phyloP scores from a whole-genome alignment of 2,797 vertebrate species.

The Vipera latastei region DNA sequence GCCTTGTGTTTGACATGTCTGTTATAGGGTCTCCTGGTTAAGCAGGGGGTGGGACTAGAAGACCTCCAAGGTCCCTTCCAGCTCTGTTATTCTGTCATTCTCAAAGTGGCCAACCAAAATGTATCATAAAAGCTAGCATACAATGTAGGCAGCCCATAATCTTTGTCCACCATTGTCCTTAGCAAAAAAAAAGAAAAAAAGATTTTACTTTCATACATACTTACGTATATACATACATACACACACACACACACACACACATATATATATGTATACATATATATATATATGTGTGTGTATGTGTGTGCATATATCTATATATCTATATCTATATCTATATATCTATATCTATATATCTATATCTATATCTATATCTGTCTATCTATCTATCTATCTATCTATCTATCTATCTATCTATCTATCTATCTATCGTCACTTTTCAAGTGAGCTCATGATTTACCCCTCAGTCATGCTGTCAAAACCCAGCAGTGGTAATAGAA shows the following conservation, averaged over 20 bases:
- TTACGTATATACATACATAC: too few relatives aligned
- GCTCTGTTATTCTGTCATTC: background rate
- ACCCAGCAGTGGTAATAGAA: background rate
- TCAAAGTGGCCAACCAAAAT: background rate
- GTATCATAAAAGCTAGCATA: background rate
- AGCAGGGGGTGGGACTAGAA: background rate
- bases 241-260: too few relatives aligned
- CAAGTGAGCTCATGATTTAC: constrained; percentile 19
- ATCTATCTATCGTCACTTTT: constrained; percentile 7
- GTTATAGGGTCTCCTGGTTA: background rate
- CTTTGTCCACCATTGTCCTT: background rate
- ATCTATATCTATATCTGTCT: too few relatives aligned
- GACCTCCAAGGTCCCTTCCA: background rate
- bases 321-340: too few relatives aligned
- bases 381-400: too few relatives aligned
- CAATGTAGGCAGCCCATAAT: too few relatives aligned
- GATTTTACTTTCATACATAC: background rate
- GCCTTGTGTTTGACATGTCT: too few relatives aligned
- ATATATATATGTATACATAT: too few relatives aligned
- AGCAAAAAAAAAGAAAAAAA: background rate
- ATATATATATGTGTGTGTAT: too few relatives aligned
- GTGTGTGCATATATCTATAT: too few relatives aligned
- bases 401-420: too few relatives aligned
- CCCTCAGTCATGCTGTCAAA: constrained; percentile 3
- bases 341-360: too few relatives aligned